phyloP scores from a whole-genome alignment of 2,797 vertebrate genomes.

The Parauchenoglanis punctatus region DNA sequence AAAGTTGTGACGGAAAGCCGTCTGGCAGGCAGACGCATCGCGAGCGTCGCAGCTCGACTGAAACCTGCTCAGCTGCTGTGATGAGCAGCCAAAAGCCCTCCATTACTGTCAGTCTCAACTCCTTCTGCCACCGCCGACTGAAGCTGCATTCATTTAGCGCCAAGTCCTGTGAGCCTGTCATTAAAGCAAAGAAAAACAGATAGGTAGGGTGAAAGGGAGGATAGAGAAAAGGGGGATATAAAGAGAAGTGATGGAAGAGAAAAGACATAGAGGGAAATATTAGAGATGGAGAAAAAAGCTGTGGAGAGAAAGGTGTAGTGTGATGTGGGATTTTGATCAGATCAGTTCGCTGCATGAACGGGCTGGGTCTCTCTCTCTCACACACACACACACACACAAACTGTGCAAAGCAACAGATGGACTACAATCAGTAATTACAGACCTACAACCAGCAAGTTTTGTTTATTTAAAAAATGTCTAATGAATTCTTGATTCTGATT shows the following conservation, averaged over 20 bases:
- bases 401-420: slow-evolving; percentile 18
- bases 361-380: slow-evolving; percentile 61
- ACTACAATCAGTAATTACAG: neutral
- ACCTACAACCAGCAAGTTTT: neutral
- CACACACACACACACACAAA: neutral
- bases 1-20: slow-evolving; percentile 38
- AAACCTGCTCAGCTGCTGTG: slow-evolving; percentile 47
- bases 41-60: slow-evolving; percentile 16
- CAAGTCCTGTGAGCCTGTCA: slow-evolving; percentile 56
- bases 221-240: slow-evolving; percentile 4
- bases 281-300: slow-evolving; percentile 41
- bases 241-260: slow-evolving; percentile 15
- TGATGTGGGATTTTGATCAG: slow-evolving; percentile 58
- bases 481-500: neutral
- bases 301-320: slow-evolving; percentile 56
- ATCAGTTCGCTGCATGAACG: slow-evolving; percentile 57
- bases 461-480: neutral
- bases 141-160: slow-evolving; percentile 51
- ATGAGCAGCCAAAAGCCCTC: slow-evolving; percentile 48
- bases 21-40: slow-evolving; percentile 27
- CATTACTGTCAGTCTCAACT: slow-evolving; percentile 52
- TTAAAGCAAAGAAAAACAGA: slow-evolving; percentile 38
- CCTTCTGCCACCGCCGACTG: slow-evolving; percentile 52
- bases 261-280: neutral
- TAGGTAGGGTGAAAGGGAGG: slow-evolving; percentile 29